Conservation (phyloP, 2,113 vertebrate genomes). For the Neodon shergylaensis region DNA sequence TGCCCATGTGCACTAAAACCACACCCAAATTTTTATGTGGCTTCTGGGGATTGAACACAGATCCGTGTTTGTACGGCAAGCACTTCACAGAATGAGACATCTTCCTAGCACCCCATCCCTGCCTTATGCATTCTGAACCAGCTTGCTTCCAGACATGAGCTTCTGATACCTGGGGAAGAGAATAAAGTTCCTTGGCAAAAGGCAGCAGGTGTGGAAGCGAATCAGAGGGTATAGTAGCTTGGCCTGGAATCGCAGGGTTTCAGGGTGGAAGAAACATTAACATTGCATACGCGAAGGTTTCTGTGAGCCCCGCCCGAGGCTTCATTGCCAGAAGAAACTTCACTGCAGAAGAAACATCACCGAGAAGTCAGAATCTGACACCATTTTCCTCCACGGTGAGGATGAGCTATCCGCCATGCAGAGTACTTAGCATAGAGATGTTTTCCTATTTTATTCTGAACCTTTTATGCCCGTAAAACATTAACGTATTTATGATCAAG, state of each 20-base stretch:
- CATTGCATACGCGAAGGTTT: neutral
- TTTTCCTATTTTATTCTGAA: slow-evolving; percentile 62
- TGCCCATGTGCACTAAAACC: neutral
- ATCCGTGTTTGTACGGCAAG: neutral
- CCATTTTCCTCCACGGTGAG: neutral
- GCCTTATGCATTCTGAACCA: neutral
- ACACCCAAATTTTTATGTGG: neutral
- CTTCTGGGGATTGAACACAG: neutral
- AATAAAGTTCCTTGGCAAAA: slow-evolving; percentile 9
- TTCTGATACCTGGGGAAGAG: neutral
- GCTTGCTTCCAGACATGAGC: neutral
- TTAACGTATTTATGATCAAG: slow-evolving; percentile 76
- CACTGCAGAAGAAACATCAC: neutral
- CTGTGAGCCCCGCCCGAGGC: accelerated
- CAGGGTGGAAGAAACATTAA: neutral
- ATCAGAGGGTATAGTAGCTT: neutral
- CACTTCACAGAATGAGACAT: neutral
- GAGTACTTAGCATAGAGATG: slow-evolving; percentile 45
- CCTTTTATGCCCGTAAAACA: slow-evolving; percentile 74
- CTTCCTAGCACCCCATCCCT: neutral
- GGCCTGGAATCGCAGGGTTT: neutral
- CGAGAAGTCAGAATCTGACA: neutral
- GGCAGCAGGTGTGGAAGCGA: neutral
- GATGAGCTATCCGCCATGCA: neutral
- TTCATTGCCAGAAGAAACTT: neutral